phyloP scores from a whole-genome alignment of 2,113 vertebrate genomes.

The Trachemys scripta region DNA sequence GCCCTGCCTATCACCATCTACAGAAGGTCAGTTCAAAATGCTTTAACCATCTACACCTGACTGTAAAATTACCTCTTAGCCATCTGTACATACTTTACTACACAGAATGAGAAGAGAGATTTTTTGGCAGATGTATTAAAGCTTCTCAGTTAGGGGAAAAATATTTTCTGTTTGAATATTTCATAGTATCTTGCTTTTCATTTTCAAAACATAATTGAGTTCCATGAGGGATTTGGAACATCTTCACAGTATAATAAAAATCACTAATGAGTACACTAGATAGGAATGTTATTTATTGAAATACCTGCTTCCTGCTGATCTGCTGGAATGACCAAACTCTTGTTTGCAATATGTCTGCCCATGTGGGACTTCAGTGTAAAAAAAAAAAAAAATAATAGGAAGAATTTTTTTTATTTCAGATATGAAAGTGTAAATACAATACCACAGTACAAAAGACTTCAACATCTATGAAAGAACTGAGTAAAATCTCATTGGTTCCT shows the following conservation, averaged over 20 bases:
- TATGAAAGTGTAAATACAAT: not conserved
- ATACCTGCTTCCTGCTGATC: not conserved
- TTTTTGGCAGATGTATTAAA: not conserved
- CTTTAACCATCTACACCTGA: not conserved
- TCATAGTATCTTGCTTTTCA: not conserved
- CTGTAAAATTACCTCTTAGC: not conserved
- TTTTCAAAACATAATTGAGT: slow-evolving; percentile 34
- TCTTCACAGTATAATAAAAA: slow-evolving; percentile 13
- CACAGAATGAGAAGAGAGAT: not conserved
- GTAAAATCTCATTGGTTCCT: not conserved
- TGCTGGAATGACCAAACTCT: not conserved
- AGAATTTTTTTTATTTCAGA: not conserved
- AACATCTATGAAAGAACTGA: not conserved
- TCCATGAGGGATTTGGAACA: slow-evolving; percentile 30
- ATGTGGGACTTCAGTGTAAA: not conserved
- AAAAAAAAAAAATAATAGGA: not conserved
- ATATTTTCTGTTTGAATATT: not conserved
- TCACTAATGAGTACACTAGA: slow-evolving; percentile 22
- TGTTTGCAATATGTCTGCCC: not conserved
- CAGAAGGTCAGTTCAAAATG: not conserved
- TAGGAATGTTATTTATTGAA: slow-evolving; percentile 27
- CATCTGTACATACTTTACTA: not conserved
- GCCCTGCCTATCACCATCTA: not conserved
- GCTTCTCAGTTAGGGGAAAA: not conserved
- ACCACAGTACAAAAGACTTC: not conserved